A percentile compares a stretch with the other conserved stretches of the same genome.
Conservation (phyloP, 2,888 invertebrate genomes). For the Neoaliturus tenellus region DNA sequence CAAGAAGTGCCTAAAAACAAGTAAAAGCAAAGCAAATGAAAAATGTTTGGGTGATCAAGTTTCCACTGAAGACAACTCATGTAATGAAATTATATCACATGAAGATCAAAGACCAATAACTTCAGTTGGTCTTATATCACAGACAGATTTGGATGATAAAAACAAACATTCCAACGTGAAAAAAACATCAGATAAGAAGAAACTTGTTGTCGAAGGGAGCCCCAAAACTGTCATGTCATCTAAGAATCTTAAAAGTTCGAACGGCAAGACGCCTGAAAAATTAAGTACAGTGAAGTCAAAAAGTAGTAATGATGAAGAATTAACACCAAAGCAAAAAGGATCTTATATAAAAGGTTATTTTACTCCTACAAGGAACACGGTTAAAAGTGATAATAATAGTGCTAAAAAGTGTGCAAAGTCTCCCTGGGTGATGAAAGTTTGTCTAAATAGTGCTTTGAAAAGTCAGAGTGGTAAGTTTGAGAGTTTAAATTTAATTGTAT, state of each 20-base stretch:
- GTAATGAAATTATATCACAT: neutral
- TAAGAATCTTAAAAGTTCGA: neutral
- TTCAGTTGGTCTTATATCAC: neutral
- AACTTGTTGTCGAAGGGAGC: neutral
- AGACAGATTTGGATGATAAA: neutral
- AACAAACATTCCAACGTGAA: neutral
- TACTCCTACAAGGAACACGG: neutral
- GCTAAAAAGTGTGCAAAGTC: neutral
- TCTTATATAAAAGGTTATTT: conserved; percentile 29
- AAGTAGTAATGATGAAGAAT: neutral
- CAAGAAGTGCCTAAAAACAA: neutral
- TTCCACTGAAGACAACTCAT: neutral
- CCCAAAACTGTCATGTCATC: neutral
- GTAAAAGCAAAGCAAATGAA: neutral
- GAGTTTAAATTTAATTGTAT: too few species aligned
- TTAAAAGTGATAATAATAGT: neutral
- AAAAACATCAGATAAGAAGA: neutral
- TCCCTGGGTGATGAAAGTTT: conserved; percentile 42
- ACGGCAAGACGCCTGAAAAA: conserved; percentile 13
- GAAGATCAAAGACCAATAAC: neutral
- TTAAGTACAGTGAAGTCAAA: neutral
- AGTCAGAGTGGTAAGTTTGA: neutral
- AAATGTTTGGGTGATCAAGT: neutral
- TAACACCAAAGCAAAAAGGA: conserved; percentile 12
- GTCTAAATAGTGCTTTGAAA: conserved; percentile 7